Evolutionary conservation across 2,113 vertebrate genomes (phyloP).

Genomic region (Archilochus colubris): DNA sequence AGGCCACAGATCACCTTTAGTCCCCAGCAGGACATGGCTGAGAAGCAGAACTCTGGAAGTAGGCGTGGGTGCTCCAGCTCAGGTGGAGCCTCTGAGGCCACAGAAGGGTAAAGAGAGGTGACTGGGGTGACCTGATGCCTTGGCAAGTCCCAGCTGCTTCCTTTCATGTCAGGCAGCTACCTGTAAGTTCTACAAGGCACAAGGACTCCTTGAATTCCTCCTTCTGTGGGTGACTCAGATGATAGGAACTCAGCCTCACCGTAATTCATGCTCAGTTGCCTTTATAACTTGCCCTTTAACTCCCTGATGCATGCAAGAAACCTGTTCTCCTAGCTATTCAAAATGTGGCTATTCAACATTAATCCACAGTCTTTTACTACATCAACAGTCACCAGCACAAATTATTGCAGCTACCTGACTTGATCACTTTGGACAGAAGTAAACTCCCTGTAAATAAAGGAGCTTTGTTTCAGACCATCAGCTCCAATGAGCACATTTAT

Average conservation of each 20-base stretch:
- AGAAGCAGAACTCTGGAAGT: not conserved
- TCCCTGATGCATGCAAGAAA: conserved; percentile 27
- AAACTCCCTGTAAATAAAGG: not conserved
- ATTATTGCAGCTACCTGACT: conserved; percentile 12
- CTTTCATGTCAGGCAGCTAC: not conserved
- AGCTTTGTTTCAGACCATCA: not conserved
- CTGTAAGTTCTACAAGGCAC: not conserved
- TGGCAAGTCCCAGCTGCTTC: not conserved
- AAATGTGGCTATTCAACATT: conserved; percentile 13
- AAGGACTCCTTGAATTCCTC: conserved; percentile 17
- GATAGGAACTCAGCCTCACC: not conserved
- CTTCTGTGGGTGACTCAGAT: not conserved
- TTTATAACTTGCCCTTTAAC: conserved; percentile 29
- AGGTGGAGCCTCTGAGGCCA: not conserved
- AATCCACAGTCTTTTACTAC: not conserved
- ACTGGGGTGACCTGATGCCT: not conserved
- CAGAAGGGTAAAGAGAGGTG: not conserved
- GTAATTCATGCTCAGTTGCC: conserved; percentile 31
- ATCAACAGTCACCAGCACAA: conserved; percentile 19
- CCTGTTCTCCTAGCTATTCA: conserved; percentile 44
- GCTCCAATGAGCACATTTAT: fast-evolving
- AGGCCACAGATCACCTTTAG: not conserved
- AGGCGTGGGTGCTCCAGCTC: not conserved
- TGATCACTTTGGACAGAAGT: not conserved
- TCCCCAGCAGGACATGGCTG: not conserved